Base-by-base conservation (phyloP, 2,797 vertebrate species). In the Hypotaenidia philippensis region DNA sequence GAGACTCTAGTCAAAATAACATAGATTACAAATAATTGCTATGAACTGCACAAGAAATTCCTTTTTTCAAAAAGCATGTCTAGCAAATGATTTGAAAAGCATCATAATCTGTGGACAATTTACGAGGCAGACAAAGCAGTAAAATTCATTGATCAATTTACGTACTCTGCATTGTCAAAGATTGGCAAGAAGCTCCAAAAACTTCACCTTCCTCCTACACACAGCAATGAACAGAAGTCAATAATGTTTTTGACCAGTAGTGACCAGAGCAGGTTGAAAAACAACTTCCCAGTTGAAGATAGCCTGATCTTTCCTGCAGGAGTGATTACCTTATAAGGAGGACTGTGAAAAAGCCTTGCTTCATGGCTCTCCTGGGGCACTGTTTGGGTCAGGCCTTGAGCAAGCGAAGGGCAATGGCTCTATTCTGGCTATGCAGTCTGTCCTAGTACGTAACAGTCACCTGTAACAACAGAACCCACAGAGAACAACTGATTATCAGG, bases 111-210 rank as follows among this genome's bases (percentile, higher is more conserved):
- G 45, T 52, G 31, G 57, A 22, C 68, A 81, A 65, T 87, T 78
- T 83, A 38, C 40, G 53, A 59, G 89, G 44, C 45, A 91, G 72
- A 63, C 21, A 89, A 80, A 87, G 57, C 64, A 85, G 41, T 83
- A 59, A 78, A 87, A 92, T 47, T 44, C 18, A 75, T 85, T 0
- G 11, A 68, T 64, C n/a, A 18, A 6, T 83, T 79, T 40, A 20
- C 0, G 4, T 22, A 17, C n/a, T 90, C 77, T 79, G 59, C 27
- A 25, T 59, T 76, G 63, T 27, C 78, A 79, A 53, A 83, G 36
- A 19, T 9, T 5, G 19, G 9, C 44, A 50, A 65, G 76, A 44
- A 82, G 61, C 47, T 56, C 75, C 80, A 52, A n/a, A 89, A 69
- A 6, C 1, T 2, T 52, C 25, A 50, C 9, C 18, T 23, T 11